Conservation (phyloP, 1,140 invertebrate species). For the Cotesia vestalis region DNA sequence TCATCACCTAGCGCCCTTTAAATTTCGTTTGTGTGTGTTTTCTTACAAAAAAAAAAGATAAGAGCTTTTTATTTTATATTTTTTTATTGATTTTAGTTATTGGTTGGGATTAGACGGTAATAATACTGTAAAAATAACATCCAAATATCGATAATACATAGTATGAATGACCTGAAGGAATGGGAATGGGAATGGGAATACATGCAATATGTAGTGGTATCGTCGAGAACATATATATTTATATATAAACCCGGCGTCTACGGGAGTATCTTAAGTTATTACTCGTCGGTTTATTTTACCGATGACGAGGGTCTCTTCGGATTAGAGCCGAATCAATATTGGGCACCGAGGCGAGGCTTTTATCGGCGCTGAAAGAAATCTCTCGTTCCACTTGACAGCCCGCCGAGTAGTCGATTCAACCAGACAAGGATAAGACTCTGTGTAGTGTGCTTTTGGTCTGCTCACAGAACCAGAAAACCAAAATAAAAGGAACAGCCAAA, state of each 20-base stretch:
- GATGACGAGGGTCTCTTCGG: conserved; percentile 51
- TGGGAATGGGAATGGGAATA: too few relatives aligned
- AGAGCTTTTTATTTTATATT: too few relatives aligned
- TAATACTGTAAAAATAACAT: too few relatives aligned
- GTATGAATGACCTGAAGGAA: too few relatives aligned
- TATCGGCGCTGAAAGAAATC: conserved; percentile 60
- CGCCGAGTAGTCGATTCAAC: conserved; percentile 28
- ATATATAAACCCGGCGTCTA: not conserved
- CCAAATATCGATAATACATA: too few relatives aligned
- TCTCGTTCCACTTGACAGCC: conserved; percentile 36
- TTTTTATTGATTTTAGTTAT: too few relatives aligned
- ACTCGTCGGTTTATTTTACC: conserved; percentile 44
- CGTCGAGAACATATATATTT: not conserved
- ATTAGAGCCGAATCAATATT: conserved; percentile 67
- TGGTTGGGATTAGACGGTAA: too few relatives aligned
- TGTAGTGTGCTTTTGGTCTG: not conserved
- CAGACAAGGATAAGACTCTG: conserved; percentile 13
- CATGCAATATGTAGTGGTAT: too few relatives aligned
- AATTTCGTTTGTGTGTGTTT: too few relatives aligned
- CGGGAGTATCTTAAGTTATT: conserved; percentile 38
- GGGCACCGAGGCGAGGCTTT: conserved; percentile 64
- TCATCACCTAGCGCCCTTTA: too few relatives aligned
- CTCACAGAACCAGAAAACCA: not conserved
- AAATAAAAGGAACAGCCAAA: too few relatives aligned
- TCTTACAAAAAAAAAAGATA: too few relatives aligned